A percentile compares a stretch with the other conserved stretches of the same genome.
Conservation (phyloP, 2,888 invertebrate genomes). For the Parnassius glacialis region DNA sequence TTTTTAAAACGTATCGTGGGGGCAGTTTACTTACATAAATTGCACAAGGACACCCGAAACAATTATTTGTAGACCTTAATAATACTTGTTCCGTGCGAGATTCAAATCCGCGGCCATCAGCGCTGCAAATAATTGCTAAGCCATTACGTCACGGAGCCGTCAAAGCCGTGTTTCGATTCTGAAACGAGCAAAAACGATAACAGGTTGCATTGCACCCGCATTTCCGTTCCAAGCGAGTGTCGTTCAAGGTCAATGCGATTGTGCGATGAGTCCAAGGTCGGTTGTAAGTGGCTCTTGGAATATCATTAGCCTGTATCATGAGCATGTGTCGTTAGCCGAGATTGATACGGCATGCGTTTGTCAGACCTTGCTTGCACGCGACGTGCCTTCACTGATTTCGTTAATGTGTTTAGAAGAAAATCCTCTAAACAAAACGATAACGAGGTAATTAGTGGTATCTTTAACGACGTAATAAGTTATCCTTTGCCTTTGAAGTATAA, state of each 20-base stretch:
- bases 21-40: no score
- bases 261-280: neutral
- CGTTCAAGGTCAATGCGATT: slow-evolving; percentile 8
- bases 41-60: no score
- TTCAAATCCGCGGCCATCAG: no score
- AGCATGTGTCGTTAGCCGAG: neutral
- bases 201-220: slow-evolving; percentile 7
- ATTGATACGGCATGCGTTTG: neutral
- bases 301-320: neutral
- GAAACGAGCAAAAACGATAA: neutral
- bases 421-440: neutral
- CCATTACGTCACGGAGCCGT: no score
- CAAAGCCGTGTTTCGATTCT: neutral
- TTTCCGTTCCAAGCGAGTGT: slow-evolving; percentile 2
- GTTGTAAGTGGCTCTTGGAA: neutral
- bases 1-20: no score
- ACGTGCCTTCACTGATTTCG: neutral
- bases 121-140: no score
- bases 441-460: neutral
- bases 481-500: no score
- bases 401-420: neutral
- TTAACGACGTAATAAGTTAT: neutral
- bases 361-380: neutral
- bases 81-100: no score
- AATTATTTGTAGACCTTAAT: no score